These are phyloP conservation scores for Etheostoma nigrum DNA, from an alignment of 2,797 vertebrate species.

Conservation along the genomic window DNA sequence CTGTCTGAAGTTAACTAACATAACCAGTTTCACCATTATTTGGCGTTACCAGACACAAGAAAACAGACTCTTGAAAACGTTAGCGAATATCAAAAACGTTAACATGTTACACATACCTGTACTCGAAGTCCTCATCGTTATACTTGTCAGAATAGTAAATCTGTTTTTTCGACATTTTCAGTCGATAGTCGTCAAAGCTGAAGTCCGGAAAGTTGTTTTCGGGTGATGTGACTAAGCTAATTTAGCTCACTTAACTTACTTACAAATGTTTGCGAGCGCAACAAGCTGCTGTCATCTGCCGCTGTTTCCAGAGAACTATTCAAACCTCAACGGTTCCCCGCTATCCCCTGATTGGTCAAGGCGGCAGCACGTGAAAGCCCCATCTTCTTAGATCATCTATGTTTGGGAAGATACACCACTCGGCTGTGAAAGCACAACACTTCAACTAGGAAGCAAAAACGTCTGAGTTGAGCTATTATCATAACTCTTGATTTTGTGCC, in stretches of 20 bases:
- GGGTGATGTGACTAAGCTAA: not conserved
- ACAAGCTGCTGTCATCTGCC: conserved; percentile 70
- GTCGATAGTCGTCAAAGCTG: not conserved
- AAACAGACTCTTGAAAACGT: conserved; percentile 10
- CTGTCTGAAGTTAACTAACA: no score
- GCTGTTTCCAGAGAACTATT: conserved; percentile 71
- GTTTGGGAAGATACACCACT: fast-evolving
- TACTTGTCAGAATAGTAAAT: conserved; percentile 89
- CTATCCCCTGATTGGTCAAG: conserved; percentile 67
- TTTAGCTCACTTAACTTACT: not conserved
- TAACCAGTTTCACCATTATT: not conserved
- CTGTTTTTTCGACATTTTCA: conserved; percentile 85
- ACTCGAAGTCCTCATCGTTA: conserved; percentile 86
- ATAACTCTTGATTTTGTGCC: fast-evolving
- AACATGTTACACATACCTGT: conserved; percentile 76
- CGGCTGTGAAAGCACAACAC: not conserved
- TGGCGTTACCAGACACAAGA: not conserved
- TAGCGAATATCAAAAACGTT: not conserved
- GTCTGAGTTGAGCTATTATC: fast-evolving
- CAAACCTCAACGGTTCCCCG: conserved; percentile 81
- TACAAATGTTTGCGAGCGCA: not conserved
- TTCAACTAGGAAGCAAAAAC: not conserved
- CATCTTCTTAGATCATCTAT: conserved; percentile 24
- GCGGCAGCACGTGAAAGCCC: conserved; percentile 28
- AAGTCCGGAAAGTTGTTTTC: not conserved